Evolutionary conservation across 2,888 invertebrate genomes (phyloP).

Genomic region (Drosophila melanocephala): DNA sequence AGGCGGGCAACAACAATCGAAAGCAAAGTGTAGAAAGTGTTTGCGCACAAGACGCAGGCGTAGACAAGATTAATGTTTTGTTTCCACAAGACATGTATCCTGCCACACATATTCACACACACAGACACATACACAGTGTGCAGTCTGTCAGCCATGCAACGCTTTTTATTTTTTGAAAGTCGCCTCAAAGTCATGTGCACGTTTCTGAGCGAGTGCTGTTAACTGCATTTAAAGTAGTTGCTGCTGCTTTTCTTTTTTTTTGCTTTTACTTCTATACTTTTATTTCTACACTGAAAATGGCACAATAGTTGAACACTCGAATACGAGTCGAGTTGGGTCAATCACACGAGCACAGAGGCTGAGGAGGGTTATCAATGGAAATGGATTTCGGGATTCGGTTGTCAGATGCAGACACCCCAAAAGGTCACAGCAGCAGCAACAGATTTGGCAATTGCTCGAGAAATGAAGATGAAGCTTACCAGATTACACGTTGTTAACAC

Average conservation of each 20-base stretch:
- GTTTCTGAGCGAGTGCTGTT: conserved; percentile 50
- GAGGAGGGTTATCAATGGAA: conserved; percentile 7
- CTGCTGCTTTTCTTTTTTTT: conserved; percentile 18
- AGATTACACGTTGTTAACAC: conserved; percentile 48
- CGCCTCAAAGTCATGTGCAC: conserved; percentile 79
- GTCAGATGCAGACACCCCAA: conserved; percentile 26
- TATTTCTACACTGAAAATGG: conserved; percentile 39
- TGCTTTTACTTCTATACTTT: conserved; percentile 15
- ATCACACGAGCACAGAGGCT: conserved; percentile 53
- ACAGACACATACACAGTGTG: neutral
- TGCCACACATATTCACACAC: conserved; percentile 10
- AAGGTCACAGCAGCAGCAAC: conserved; percentile 29
- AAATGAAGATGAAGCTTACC: conserved; percentile 24
- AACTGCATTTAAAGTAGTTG: conserved; percentile 77
- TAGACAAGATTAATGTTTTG: conserved; percentile 72
- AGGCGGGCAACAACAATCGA: conserved; percentile 50
- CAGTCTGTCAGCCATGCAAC: conserved; percentile 33
- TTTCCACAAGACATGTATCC: conserved; percentile 44
- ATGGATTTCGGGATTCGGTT: conserved; percentile 14
- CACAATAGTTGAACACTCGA: conserved; percentile 41
- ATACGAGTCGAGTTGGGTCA: conserved; percentile 60
- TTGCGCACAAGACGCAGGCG: conserved; percentile 53
- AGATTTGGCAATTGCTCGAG: conserved; percentile 33
- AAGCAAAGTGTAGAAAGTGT: conserved; percentile 41
- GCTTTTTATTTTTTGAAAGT: conserved; percentile 53